Base-by-base conservation (phyloP, 2,888 invertebrate species). In the Escarpia spicata region DNA sequence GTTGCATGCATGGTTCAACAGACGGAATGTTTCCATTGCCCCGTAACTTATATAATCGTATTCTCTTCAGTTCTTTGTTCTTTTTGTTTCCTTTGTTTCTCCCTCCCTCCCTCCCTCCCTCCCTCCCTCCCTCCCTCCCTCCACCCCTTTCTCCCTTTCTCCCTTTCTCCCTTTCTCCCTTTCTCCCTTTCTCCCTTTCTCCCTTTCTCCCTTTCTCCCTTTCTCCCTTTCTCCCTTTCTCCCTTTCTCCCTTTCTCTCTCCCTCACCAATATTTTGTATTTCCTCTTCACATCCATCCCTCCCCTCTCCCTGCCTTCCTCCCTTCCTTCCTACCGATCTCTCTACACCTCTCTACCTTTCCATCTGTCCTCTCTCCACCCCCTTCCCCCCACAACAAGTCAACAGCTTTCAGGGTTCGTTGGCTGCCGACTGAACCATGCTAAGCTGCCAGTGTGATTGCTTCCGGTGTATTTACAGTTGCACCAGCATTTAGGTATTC, bases 351-450 rank as follows among this genome's bases (percentile, higher is more conserved):
- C 91, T 75, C 4, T 8, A 12, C 19, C 60, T 43, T 26, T n/a
- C 12, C 90, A 3, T 26, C 92, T 19, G 10, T 37, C 31, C 92
- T 31, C 58, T 0, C 6, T 92, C 92, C 58, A 92, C 43, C 45
- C 91, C 3, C 26, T 43, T 37, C 43, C 37, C 91, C 91, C 44
- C 31, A 43, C 91, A 19, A 19, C 91, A 43, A 19, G 19, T 44
- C 92, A 19, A 4, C 31, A 43, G 19, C 31, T 3, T 92, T 92
- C 26, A 43, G 0, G 37, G 43, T 92, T 92, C 58, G 15, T 31
- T 92, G 92, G 52, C 58, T 92, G 58, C n/a, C 91, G 43, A 75
- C 26, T 75, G 75, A 75, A 75, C 26, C 75, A 26, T n/a, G 75
- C 26, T 75, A 26, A 19, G 19, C 75, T 26, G 19, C 75, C 19